These are phyloP conservation scores for Galeruca laticollis DNA, from an alignment of 2,888 invertebrate species.

Conservation along the genomic window DNA sequence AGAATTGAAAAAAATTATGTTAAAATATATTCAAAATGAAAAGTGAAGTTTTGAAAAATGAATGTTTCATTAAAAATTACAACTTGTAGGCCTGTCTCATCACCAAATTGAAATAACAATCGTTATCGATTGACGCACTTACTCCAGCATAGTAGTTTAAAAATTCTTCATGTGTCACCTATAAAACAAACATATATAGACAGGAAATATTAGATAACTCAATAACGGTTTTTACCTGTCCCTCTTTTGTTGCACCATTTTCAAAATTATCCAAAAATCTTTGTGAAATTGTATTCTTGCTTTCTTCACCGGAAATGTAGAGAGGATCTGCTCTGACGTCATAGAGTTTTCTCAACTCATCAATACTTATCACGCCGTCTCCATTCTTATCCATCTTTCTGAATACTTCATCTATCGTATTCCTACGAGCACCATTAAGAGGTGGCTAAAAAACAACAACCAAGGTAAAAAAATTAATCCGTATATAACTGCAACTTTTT, in stretches of 20 bases:
- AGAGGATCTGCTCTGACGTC: constrained; percentile 85
- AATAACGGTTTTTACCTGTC: constrained; percentile 74
- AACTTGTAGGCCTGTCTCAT: constrained; percentile 93
- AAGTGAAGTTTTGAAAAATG: too few species aligned
- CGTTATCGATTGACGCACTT: constrained; percentile 94
- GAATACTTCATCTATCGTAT: constrained; percentile 84
- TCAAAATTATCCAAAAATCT: constrained; percentile 90
- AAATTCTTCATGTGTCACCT: constrained; percentile 95
- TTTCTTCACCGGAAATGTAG: constrained; percentile 88
- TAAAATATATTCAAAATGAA: too few species aligned
- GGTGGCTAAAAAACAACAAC: constrained; percentile 89
- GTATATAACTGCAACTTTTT: too few species aligned
- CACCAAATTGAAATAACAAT: constrained; percentile 95
- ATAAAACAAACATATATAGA: constrained; percentile 44
- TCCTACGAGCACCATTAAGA: constrained; percentile 79
- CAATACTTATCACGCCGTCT: constrained; percentile 83
- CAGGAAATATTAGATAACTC: too few species aligned
- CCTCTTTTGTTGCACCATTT: constrained; percentile 78
- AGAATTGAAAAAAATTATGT: too few species aligned
- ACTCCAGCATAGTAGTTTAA: constrained; percentile 93
- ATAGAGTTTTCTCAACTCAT: constrained; percentile 84
- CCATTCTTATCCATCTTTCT: constrained; percentile 88
- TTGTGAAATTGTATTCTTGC: constrained; percentile 82
- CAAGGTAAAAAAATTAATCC: too few species aligned
- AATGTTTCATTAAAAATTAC: constrained; percentile 65